Evolutionary conservation across 1,140 invertebrate genomes (phyloP), one percentile per base, ranked within the genome.

Genomic region (Anthonomus grandis): DNA sequence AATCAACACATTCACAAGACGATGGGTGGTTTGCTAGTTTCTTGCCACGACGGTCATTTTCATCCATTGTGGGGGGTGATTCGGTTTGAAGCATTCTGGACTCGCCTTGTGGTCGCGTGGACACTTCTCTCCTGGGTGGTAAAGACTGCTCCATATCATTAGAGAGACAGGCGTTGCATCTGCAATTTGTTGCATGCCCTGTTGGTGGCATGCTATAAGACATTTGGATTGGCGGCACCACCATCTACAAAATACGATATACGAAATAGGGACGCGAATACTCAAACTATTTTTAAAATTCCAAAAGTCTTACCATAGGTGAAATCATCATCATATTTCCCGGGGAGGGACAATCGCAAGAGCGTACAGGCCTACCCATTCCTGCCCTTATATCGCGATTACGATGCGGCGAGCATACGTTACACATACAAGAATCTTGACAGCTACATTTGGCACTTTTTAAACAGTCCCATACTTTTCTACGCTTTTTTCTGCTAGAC

Each of bases 1-100:
- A 65, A 37, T 65, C 60, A 6, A 65, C 52, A 36, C 64, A 65
- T 41, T 60, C 58, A 17, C 64, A 65, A 37, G 25, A 42, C 19
- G 50, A 39, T 9, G 57, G 25, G 24, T 64, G 63, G 5, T 25
- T 46, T 15, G 9, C 12, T 5, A 46, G 3, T 25, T 41, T 37
- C 4, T 10, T 19, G 15, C 9, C 13, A 17, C 3, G 6, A 1
- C 25, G 24, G 9, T 41, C 23, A 3, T 49, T 24, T 15, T 8
- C 21, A 47, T 25, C 31, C 1, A 23, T 22, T 8, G 9, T 6
- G 5, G 9, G 1, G n/a, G 39, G 9, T 4, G 23, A 46, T 17
- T 31, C 42, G 10, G 34, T 24, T 39, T 52, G 18, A 13, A n/a
- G 10, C 38, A 13, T 45, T 25, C 52, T 9, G 8, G 6, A 8